These are phyloP conservation scores for Diadema setosum DNA, from an alignment of 35 echinoderm and acorn worm species.

Conservation along the genomic window DNA sequence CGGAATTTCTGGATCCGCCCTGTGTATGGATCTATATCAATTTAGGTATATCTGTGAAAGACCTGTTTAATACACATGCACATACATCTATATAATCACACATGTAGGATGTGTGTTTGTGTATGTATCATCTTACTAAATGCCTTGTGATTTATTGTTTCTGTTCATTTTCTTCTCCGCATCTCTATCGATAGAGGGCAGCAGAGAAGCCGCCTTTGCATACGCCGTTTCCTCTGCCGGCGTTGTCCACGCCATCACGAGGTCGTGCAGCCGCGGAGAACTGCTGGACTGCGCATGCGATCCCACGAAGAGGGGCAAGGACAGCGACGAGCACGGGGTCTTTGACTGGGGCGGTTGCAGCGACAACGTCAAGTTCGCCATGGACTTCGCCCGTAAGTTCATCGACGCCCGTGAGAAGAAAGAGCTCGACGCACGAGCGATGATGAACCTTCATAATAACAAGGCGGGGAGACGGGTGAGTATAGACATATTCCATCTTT, in stretches of 20 bases:
- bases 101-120: no score
- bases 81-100: no score
- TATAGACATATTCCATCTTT: neutral
- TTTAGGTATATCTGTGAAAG: no score
- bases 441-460: constrained; percentile 98
- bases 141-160: no score
- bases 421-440: constrained; percentile 69
- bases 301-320: constrained; percentile 66
- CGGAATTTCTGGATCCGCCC: no score
- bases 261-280: constrained; percentile 89
- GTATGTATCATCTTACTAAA: no score
- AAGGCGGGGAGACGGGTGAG: constrained; percentile 84
- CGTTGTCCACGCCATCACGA: constrained; percentile 76
- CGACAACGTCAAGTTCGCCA: constrained; percentile 91
- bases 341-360: constrained; percentile 94
- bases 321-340: constrained; percentile 46
- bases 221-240: constrained; percentile 90
- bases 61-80: no score
- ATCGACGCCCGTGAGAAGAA: constrained; percentile 79
- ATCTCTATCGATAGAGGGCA: constrained; percentile 8
- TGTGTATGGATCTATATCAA: no score
- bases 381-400: constrained; percentile 74
- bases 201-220: constrained; percentile 84
- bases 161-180: neutral
- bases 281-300: constrained; percentile 84